phyloP scores from a whole-genome alignment of 2,888 invertebrate species.

The Anorthoa munda region DNA sequence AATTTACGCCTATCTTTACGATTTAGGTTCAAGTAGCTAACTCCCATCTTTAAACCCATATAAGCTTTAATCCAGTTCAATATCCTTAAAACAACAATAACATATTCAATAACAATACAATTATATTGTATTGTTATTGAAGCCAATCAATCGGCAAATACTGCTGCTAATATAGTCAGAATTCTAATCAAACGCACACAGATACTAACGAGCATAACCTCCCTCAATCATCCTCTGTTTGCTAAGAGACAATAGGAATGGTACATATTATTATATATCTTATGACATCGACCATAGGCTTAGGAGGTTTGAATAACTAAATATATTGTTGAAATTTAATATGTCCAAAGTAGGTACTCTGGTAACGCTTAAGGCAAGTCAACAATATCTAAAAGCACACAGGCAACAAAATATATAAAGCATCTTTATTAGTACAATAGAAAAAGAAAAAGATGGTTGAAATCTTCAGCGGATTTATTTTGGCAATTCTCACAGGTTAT shows the following conservation, averaged over 20 bases:
- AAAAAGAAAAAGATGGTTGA: too few species aligned
- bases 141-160: constrained; percentile 47
- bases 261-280: constrained; percentile 47
- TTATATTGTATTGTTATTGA: too few species aligned
- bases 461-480: too few species aligned
- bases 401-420: too few species aligned
- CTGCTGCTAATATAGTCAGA: constrained; percentile 55
- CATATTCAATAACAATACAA: constrained; percentile 16
- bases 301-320: not conserved
- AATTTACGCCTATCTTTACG: not conserved
- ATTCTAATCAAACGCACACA: constrained; percentile 59
- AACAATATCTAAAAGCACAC: too few species aligned
- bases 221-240: constrained; percentile 58
- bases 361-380: too few species aligned
- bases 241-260: constrained; percentile 48
- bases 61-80: not conserved
- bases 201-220: constrained; percentile 58
- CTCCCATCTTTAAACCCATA: not conserved
- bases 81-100: not conserved
- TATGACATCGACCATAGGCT: constrained; percentile 29
- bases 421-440: too few species aligned
- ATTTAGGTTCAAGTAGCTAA: not conserved
- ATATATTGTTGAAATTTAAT: not conserved
- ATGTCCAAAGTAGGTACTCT: not conserved
- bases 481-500: too few species aligned